phyloP scores from a whole-genome alignment of 2,113 vertebrate genomes.

The Callionymus lyra region DNA sequence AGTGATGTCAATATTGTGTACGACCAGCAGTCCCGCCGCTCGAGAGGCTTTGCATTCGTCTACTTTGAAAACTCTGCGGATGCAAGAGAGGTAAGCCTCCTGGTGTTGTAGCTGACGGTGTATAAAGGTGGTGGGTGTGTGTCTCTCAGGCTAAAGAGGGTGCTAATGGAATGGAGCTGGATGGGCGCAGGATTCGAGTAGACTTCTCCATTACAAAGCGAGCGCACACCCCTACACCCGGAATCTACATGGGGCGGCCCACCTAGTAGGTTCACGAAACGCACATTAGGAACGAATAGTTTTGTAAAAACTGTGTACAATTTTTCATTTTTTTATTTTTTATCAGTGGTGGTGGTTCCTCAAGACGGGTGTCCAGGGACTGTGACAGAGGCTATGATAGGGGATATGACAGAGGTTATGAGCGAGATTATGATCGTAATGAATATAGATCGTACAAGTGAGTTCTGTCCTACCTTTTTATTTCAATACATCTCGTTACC shows the following conservation, averaged over 20 bases:
- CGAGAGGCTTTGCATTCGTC: slow-evolving; percentile 91
- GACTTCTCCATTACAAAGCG: slow-evolving; percentile 87
- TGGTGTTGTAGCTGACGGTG: neutral
- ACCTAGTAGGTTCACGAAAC: slow-evolving; percentile 63
- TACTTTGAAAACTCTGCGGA: slow-evolving; percentile 90
- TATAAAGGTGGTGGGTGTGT: neutral
- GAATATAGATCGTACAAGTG: slow-evolving; percentile 87
- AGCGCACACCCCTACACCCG: slow-evolving; percentile 85
- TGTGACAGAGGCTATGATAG: slow-evolving; percentile 81
- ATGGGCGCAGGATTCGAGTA: slow-evolving; percentile 83
- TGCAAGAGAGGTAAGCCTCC: slow-evolving; percentile 83
- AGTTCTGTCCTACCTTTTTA: neutral
- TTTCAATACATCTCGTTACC: neutral
- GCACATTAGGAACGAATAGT: too few species aligned
- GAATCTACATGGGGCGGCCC: slow-evolving; percentile 89
- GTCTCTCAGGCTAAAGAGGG: slow-evolving; percentile 52
- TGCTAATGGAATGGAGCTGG: slow-evolving; percentile 89
- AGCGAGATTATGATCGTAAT: slow-evolving; percentile 69
- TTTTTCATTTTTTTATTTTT: too few species aligned
- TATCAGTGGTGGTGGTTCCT: slow-evolving; percentile 13
- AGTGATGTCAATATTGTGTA: slow-evolving; percentile 89
- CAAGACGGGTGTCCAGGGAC: slow-evolving; percentile 31
- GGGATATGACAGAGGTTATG: slow-evolving; percentile 75
- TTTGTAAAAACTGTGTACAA: too few species aligned
- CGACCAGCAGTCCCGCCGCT: slow-evolving; percentile 88